Percentiles rank a stretch among this genome's conserved stretches.
phyloP scores from a whole-genome alignment of 2,113 vertebrate species.

The Vulpes lagopus region DNA sequence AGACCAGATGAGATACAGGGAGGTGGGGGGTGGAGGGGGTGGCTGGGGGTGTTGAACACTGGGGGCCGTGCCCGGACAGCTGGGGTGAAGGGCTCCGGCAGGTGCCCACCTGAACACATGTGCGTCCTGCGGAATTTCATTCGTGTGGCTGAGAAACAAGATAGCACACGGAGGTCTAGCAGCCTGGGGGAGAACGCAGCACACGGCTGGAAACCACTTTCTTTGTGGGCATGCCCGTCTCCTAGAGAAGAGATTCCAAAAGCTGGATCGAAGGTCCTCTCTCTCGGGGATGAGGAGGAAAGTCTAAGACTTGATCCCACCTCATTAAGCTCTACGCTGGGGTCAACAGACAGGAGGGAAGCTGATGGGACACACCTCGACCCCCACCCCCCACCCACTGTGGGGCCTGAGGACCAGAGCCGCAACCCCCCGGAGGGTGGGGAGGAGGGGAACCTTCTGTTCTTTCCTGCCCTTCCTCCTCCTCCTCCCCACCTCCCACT shows the following conservation, averaged over 20 bases:
- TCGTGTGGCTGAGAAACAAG: background rate
- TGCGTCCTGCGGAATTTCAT: background rate
- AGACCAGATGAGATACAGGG: background rate
- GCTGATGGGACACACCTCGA: background rate
- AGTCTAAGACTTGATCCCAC: background rate
- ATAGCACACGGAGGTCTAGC: background rate
- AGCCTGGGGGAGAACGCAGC: rapidly evolving
- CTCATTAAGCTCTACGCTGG: background rate
- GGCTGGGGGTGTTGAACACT: no score
- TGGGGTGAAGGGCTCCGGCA: background rate
- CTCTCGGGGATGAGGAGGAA: rapidly evolving
- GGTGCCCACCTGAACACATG: no score
- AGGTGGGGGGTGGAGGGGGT: no score
- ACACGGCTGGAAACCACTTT: rapidly evolving
- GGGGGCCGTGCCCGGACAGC: no score
- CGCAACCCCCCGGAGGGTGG: rapidly evolving
- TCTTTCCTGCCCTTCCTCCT: no score
- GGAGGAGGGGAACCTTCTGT: no score
- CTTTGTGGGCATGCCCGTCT: no score
- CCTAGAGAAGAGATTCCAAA: background rate
- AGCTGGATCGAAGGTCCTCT: background rate
- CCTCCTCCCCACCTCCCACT: background rate
- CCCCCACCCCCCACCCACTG: rapidly evolving
- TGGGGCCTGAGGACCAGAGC: background rate
- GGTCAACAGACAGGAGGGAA: background rate